A percentile compares a stretch with the other conserved stretches of the same genome.
Evolutionary conservation across 2,888 invertebrate genomes (phyloP).

Genomic region (Xestia sexstrigata): DNA sequence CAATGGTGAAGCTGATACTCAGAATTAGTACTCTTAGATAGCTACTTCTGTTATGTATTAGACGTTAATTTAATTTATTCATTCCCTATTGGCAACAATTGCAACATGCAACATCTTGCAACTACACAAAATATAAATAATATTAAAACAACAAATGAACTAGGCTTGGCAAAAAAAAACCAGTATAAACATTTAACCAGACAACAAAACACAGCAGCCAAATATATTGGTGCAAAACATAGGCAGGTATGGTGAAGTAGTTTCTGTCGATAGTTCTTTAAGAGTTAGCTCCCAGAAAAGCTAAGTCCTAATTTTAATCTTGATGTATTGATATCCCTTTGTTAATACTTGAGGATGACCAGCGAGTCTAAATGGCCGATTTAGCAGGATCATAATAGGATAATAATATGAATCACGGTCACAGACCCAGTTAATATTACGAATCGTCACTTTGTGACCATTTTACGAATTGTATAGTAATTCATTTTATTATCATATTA

Average conservation of each 20-base stretch:
- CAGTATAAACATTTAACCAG: conserved; percentile 26
- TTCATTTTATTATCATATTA: too few species aligned
- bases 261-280: neutral
- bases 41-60: conserved; percentile 33
- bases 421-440: too few species aligned
- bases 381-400: too few species aligned
- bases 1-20: conserved; percentile 75
- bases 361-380: too few species aligned
- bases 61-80: conserved; percentile 37
- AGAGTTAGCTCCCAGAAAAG: neutral
- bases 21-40: conserved; percentile 66
- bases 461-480: too few species aligned
- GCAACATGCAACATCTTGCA: conserved; percentile 51
- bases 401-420: too few species aligned
- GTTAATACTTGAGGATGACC: neutral
- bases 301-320: neutral
- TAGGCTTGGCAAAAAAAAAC: neutral
- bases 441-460: too few species aligned
- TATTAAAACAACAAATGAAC: conserved; percentile 10
- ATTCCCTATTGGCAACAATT: conserved; percentile 23
- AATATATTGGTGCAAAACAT: conserved; percentile 8
- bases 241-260: neutral
- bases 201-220: conserved; percentile 27
- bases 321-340: neutral
- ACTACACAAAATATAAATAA: conserved; percentile 37